Base-by-base conservation (phyloP, 2,797 vertebrate species). In the Cirrhinus molitorella region DNA sequence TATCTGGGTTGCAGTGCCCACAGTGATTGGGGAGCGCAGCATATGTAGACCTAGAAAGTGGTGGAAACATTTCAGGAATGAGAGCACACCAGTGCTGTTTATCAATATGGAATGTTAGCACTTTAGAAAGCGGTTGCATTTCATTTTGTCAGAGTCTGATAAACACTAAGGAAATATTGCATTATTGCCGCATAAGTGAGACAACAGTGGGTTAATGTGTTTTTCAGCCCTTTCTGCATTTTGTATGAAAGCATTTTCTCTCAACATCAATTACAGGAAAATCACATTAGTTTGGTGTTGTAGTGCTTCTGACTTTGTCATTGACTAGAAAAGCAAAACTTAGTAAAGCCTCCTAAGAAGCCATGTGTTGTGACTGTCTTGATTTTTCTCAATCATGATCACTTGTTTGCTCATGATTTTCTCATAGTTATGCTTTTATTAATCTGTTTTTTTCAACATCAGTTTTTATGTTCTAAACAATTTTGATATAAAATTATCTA, bases 1-100 rank as follows among this genome's bases (percentile, higher is more conserved):
- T 77, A 79, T 83, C 85, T 80, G 71, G 85, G 53, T 76, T 83
- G 70, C 84, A 85, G 25, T 76, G 79, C 72, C 63, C 25, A 37
- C 67, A 65, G 28, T 86, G 85, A 76, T 53, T 55, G 59, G 59
- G 51, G 80, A 83, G 31, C 5, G 21, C 7, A 28, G 73, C 59
- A 51, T 74, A 17, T 37, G 59, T 47, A 40, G 47, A 83, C 28
- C 74, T 67, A 74, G 61, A 74, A 80, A 80, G 79, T 25, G 19
- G 17, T n/a, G 23, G 28, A 31, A 49, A 67, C 81, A 25, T 73
- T 59, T 75, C 43, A 53, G n/a, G 28, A 80, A 45, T 49, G 63
- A 73, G 25, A 34, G 11, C 12, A 23, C 63, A 82, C 34, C 65
- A 25, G 34, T 79, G 66, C n/a, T 13, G 12, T 66, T 84, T 57